Evolutionary conservation across 2,113 vertebrate genomes (phyloP).

Genomic region (Brevimyrus niger): DNA sequence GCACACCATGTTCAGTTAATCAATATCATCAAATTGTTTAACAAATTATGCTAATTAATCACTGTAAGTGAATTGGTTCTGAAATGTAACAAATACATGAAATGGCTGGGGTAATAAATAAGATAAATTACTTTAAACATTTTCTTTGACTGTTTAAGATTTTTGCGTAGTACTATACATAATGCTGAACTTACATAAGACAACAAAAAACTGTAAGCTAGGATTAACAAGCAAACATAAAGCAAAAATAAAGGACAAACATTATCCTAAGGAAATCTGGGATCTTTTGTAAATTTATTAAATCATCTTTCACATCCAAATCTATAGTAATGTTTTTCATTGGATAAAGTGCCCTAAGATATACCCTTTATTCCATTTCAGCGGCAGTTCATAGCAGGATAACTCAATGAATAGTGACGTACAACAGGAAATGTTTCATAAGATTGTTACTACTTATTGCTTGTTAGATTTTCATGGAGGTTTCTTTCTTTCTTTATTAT

Average conservation of each 20-base stretch:
- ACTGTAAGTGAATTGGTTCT: background rate
- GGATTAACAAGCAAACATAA: background rate
- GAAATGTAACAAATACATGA: background rate
- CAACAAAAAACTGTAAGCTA: background rate
- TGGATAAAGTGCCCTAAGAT: background rate
- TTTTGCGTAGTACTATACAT: background rate
- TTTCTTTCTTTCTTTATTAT: background rate
- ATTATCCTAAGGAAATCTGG: background rate
- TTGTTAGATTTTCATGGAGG: background rate
- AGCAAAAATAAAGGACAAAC: background rate
- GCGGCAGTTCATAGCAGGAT: background rate
- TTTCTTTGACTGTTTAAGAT: background rate
- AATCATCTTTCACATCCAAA: background rate
- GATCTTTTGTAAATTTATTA: background rate
- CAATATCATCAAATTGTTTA: background rate
- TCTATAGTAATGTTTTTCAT: background rate
- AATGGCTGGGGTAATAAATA: background rate
- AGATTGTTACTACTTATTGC: background rate
- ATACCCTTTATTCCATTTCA: background rate
- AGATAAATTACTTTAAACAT: background rate
- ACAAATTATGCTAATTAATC: background rate
- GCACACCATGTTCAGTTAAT: background rate
- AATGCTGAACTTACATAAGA: background rate
- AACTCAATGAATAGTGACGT: background rate
- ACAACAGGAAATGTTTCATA: background rate